phyloP scores from a whole-genome alignment of 2,113 vertebrate genomes.

The Rhizomys pruinosus region DNA sequence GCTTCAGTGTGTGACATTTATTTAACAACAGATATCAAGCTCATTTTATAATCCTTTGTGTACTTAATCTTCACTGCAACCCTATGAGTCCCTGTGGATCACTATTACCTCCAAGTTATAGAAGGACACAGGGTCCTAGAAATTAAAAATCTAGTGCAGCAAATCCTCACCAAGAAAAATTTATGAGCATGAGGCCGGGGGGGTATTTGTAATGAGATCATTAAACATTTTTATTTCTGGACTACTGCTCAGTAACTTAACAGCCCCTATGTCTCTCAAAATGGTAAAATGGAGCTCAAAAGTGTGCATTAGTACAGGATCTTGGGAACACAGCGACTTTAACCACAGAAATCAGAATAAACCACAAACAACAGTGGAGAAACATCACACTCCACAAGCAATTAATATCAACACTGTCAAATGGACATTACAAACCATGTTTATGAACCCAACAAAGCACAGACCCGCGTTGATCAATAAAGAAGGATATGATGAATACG shows the following conservation, averaged over 20 bases:
- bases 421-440: constrained; percentile 34
- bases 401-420: constrained; percentile 62
- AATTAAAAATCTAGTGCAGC: neutral
- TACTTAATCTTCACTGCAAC: neutral
- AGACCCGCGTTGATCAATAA: neutral
- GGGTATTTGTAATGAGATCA: neutral
- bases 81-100: neutral
- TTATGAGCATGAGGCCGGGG: neutral
- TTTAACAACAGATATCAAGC: neutral
- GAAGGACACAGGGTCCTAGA: constrained; percentile 14
- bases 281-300: neutral
- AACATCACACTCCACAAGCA: constrained; percentile 25
- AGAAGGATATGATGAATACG: constrained; percentile 37
- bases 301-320: neutral
- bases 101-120: neutral
- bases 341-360: constrained; percentile 45
- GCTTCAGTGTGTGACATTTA: neutral
- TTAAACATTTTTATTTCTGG: constrained; percentile 38
- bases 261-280: neutral
- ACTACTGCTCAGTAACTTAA: constrained; percentile 10
- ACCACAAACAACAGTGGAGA: constrained; percentile 12
- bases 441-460: constrained; percentile 39
- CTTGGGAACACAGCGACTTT: neutral
- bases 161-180: neutral
- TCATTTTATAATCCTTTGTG: neutral